Conservation (phyloP, 2,113 vertebrate species). For the Mustela lutreola region DNA sequence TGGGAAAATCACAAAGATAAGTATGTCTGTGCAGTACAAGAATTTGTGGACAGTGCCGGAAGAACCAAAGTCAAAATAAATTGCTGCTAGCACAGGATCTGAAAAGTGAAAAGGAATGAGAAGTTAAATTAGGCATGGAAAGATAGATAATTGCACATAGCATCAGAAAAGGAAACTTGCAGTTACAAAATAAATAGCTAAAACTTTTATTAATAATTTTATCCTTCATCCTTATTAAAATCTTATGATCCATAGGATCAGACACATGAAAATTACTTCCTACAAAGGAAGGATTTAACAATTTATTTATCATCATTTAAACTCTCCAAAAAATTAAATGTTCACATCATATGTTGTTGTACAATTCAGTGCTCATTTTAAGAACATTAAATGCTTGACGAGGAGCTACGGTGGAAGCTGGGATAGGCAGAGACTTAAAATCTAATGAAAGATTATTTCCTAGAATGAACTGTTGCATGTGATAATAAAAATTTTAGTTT, state of each 20-base stretch:
- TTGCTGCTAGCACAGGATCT: not conserved
- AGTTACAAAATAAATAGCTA: not conserved
- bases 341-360: not conserved
- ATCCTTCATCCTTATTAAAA: not conserved
- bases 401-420: not conserved
- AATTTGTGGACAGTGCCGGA: not conserved
- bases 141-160: not conserved
- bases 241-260: not conserved
- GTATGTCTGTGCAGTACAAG: not conserved
- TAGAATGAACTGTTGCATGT: not conserved
- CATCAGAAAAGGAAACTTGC: not conserved
- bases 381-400: not conserved
- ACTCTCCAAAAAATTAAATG: not conserved
- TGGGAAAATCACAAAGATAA: conserved; percentile 55
- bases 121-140: not conserved
- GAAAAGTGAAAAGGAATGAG: not conserved
- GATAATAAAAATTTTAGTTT: not conserved
- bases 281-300: not conserved
- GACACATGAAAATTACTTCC: not conserved
- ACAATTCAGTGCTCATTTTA: not conserved
- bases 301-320: not conserved
- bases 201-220: conserved; percentile 1
- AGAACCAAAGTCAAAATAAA: conserved; percentile 44
- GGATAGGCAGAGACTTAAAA: not conserved
- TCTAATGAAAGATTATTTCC: not conserved